These are phyloP conservation scores for Oostethus manadensis DNA, from an alignment of 2,113 vertebrate species.

Conservation along the genomic window DNA sequence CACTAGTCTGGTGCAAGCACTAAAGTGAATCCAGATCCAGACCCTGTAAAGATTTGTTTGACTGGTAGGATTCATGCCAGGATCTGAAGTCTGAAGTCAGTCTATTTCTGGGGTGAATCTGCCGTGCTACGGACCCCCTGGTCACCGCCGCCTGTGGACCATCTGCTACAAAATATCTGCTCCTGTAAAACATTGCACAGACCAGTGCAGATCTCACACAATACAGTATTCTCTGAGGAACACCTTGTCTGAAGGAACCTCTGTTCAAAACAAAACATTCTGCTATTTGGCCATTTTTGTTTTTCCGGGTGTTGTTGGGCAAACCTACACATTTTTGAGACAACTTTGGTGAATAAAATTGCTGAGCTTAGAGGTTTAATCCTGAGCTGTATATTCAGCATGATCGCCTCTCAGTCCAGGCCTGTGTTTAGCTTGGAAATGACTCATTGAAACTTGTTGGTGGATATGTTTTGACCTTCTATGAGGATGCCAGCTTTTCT, in stretches of 20 bases:
- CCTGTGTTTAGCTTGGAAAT: constrained; percentile 60
- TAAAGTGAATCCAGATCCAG: constrained; percentile 43
- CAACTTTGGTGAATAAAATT: constrained; percentile 54
- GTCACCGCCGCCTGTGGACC: constrained; percentile 55
- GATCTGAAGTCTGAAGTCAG: constrained; percentile 49
- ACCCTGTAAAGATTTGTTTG: constrained; percentile 41
- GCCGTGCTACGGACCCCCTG: constrained; percentile 37
- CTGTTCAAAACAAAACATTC: constrained; percentile 39
- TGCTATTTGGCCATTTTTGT: constrained; percentile 25
- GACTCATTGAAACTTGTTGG: constrained; percentile 57
- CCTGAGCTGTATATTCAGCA: constrained; percentile 40
- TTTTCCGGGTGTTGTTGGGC: constrained; percentile 20
- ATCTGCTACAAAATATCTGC: constrained; percentile 55
- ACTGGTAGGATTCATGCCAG: constrained; percentile 42
- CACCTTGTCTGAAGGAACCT: constrained; percentile 32
- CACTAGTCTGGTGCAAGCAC: constrained; percentile 32
- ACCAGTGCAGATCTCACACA: constrained; percentile 50
- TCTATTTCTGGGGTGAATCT: constrained; percentile 50
- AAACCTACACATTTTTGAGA: constrained; percentile 30
- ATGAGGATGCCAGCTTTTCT: constrained; percentile 18
- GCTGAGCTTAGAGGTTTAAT: constrained; percentile 37
- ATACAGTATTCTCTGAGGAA: constrained; percentile 55
- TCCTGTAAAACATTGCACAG: constrained; percentile 53
- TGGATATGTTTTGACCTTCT: constrained; percentile 49
- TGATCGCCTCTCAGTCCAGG: constrained; percentile 45